Conservation (phyloP, 1,140 invertebrate genomes). For the Orchesella cincta region DNA sequence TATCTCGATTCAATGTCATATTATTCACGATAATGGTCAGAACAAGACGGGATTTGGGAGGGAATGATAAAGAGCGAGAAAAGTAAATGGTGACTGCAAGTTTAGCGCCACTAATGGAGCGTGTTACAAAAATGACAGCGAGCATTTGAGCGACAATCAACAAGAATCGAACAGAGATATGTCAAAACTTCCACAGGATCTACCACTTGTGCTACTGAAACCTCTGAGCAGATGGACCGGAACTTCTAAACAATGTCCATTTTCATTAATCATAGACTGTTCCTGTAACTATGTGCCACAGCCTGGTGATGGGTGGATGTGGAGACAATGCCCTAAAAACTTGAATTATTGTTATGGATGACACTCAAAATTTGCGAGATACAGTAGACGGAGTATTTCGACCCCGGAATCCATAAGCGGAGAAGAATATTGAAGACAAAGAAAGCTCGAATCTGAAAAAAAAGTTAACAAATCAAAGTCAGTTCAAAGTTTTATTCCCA, state of each 20-base stretch:
- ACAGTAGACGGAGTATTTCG: slow-evolving; percentile 88
- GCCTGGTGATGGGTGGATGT: background rate
- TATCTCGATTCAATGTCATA: background rate
- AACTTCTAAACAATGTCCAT: background rate
- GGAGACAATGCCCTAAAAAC: background rate
- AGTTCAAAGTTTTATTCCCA: slow-evolving; percentile 24
- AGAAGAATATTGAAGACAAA: slow-evolving; percentile 87
- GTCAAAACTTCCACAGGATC: slow-evolving; percentile 55
- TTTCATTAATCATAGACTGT: background rate
- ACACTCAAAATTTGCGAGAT: slow-evolving; percentile 55
- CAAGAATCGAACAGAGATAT: slow-evolving; percentile 66
- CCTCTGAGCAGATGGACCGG: background rate
- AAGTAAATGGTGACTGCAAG: slow-evolving; percentile 89
- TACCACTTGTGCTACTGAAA: slow-evolving; percentile 40
- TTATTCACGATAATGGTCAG: slow-evolving; percentile 59
- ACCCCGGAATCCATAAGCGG: slow-evolving; percentile 68
- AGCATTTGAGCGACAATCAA: slow-evolving; percentile 86
- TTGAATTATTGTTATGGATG: background rate
- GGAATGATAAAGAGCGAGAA: slow-evolving; percentile 89
- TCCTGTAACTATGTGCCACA: background rate
- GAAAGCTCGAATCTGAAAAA: slow-evolving; percentile 78
- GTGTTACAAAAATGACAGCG: slow-evolving; percentile 91
- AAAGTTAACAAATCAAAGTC: slow-evolving; percentile 82
- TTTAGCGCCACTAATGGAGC: slow-evolving; percentile 94
- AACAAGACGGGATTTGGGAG: slow-evolving; percentile 94